Percentiles rank a stretch among this genome's conserved stretches.
These are phyloP conservation scores for Tamias sibiricus DNA, from an alignment of 2,113 vertebrate genomes.

Conservation along the genomic window DNA sequence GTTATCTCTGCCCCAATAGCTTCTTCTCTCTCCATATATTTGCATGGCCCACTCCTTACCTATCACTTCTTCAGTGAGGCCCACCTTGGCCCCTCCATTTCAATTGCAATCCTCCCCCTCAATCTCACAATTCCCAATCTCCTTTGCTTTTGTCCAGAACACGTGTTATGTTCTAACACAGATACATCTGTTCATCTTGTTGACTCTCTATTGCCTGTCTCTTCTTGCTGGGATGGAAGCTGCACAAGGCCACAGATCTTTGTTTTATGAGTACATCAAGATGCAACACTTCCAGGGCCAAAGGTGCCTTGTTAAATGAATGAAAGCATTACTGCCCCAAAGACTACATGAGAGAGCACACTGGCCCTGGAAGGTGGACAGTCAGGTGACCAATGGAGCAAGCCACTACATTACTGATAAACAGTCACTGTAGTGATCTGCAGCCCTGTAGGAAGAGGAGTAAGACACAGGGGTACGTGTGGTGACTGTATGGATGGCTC, in stretches of 20 bases:
- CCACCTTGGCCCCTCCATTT: not conserved
- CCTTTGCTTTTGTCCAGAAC: not conserved
- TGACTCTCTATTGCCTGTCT: not conserved
- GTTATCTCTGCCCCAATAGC: not conserved
- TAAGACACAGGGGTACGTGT: too few relatives aligned
- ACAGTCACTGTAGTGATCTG: fast-evolving
- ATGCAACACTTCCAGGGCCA: not conserved
- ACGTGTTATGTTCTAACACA: not conserved
- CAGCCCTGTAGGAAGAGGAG: not conserved
- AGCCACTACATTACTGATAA: not conserved
- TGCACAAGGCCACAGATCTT: not conserved
- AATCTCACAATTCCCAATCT: not conserved
- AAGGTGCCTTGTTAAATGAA: not conserved
- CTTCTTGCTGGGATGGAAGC: not conserved
- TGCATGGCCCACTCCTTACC: not conserved
- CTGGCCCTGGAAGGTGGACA: not conserved
- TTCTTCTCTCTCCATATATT: not conserved
- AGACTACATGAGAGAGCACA: not conserved
- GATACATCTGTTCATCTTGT: not conserved
- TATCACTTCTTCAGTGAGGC: not conserved
- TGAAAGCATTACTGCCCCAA: not conserved
- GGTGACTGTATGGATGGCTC: not conserved
- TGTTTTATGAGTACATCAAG: not conserved
- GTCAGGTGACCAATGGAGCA: not conserved
- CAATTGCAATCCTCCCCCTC: not conserved